phyloP scores from a whole-genome alignment of 2,888 invertebrate species.

The Acanthococcus lagerstroemiae region DNA sequence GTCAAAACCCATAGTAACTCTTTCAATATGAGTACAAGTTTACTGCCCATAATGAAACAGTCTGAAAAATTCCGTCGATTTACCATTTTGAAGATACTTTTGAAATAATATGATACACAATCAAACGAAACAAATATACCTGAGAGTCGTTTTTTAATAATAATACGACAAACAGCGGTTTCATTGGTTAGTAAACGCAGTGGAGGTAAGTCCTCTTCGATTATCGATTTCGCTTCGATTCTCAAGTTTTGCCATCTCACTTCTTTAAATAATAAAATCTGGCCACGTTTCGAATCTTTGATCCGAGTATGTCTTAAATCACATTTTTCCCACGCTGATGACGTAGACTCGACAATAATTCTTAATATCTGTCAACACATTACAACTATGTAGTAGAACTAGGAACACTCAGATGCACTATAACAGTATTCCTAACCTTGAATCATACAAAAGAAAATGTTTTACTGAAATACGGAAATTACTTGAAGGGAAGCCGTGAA shows the following conservation, averaged over 20 bases:
- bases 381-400: not conserved
- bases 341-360: conserved; percentile 86
- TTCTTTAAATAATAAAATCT: conserved; percentile 92
- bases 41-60: conserved; percentile 84
- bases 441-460: not conserved
- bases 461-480: conserved; percentile 38
- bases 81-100: too few species aligned
- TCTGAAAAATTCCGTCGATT: conserved; percentile 50
- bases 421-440: too few species aligned
- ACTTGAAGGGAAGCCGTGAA: conserved; percentile 95
- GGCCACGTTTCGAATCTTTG: conserved; percentile 77
- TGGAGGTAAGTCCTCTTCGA: conserved; percentile 69
- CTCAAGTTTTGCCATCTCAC: conserved; percentile 94
- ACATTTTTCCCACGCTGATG: conserved; percentile 76
- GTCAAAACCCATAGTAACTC: conserved; percentile 95
- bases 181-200: conserved; percentile 85
- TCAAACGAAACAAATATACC: conserved; percentile 55
- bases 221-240: conserved; percentile 82
- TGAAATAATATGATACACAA: too few species aligned
- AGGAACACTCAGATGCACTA: not conserved
- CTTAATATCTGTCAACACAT: conserved; percentile 62
- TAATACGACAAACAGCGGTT: conserved; percentile 80
- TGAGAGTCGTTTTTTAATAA: conserved; percentile 83
- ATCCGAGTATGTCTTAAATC: conserved; percentile 85
- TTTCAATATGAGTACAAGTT: conserved; percentile 84